Conservation (phyloP, 2,797 vertebrate genomes). For the Dromococcyx pavoninus region DNA sequence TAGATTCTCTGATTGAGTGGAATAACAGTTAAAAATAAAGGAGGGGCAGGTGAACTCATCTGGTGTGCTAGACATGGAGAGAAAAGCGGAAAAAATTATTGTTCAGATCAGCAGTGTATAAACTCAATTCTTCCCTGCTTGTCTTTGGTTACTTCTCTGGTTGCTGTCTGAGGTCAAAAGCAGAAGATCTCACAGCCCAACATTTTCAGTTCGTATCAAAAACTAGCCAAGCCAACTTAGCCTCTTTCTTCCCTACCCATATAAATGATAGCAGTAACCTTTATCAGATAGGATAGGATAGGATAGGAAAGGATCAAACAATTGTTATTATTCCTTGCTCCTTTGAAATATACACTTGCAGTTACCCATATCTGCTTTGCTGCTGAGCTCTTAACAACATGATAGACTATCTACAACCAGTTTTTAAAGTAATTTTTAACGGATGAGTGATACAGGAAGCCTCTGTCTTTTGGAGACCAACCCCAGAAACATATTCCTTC, state of each 20-base stretch:
- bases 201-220: not conserved
- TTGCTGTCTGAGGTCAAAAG: not conserved
- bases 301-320: not conserved
- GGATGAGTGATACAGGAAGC: not conserved
- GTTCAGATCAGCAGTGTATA: not conserved
- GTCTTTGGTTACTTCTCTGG: not conserved
- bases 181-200: not conserved
- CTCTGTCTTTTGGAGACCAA: not conserved
- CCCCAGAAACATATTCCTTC: not conserved
- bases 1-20: not conserved
- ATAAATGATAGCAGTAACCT: not conserved
- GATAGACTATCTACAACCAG: not conserved
- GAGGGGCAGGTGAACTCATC: not conserved
- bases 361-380: not conserved
- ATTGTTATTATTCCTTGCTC: not conserved
- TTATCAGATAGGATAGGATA: not conserved
- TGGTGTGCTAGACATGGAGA: not conserved
- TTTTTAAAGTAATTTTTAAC: not conserved
- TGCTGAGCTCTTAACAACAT: not conserved
- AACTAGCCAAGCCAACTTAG: not conserved
- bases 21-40: constrained; percentile 3
- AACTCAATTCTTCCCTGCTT: not conserved
- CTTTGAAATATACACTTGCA: not conserved
- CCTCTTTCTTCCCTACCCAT: not conserved
- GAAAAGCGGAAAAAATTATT: not conserved